Conservation (phyloP, 1,140 invertebrate genomes). For the Cryptotermes secundus region DNA sequence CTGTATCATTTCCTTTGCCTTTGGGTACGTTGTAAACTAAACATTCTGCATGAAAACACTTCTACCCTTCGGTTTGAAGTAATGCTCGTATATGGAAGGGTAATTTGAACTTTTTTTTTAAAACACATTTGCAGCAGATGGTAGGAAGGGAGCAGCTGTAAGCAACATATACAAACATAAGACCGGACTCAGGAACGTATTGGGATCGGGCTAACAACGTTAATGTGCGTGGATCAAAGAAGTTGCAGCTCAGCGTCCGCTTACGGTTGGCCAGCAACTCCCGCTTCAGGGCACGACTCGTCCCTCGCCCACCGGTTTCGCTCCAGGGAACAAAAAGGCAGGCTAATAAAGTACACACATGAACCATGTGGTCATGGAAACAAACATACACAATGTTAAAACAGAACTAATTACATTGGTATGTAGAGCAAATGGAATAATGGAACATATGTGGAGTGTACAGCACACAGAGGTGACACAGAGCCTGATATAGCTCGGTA, state of each 20-base stretch:
- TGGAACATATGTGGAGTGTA: not conserved
- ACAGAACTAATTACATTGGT: conserved; percentile 1
- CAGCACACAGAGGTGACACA: not conserved
- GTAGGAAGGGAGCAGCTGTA: no score
- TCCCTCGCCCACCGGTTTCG: not conserved
- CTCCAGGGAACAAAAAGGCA: conserved; percentile 12
- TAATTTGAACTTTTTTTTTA: no score
- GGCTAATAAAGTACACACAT: not conserved
- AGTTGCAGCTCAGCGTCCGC: not conserved
- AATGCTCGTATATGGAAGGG: no score
- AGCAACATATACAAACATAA: no score
- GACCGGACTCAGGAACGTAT: no score
- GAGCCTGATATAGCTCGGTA: not conserved
- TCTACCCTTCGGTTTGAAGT: no score
- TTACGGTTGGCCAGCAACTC: not conserved
- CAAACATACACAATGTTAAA: not conserved
- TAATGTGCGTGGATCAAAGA: not conserved
- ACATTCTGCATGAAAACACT: no score
- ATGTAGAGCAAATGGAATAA: conserved; percentile 11
- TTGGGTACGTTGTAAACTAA: no score
- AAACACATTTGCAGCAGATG: no score
- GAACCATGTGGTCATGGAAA: not conserved
- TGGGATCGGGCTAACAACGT: not conserved
- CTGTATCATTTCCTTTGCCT: no score
- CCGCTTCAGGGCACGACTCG: not conserved